phyloP scores from a whole-genome alignment of 2,888 invertebrate genomes.

The Drosophila silvestris region DNA sequence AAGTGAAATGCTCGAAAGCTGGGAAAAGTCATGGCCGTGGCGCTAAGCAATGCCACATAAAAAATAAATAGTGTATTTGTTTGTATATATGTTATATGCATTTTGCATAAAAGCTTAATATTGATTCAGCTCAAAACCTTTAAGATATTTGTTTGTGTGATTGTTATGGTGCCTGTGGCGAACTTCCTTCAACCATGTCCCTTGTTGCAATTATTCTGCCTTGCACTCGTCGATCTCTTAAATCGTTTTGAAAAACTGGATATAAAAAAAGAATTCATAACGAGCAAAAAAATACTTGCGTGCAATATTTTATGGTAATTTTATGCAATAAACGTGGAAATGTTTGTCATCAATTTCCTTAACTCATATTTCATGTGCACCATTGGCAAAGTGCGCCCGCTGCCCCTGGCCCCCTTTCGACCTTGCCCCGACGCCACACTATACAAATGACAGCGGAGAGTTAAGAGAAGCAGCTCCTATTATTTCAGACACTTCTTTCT shows the following conservation, averaged over 20 bases:
- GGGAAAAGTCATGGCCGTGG: slow-evolving; percentile 17
- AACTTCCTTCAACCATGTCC: slow-evolving; percentile 10
- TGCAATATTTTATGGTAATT: slow-evolving; percentile 79
- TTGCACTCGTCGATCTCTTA: slow-evolving; percentile 44
- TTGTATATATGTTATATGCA: slow-evolving; percentile 6
- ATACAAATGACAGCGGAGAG: slow-evolving; percentile 13
- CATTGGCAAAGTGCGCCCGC: slow-evolving; percentile 35
- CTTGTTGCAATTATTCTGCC: slow-evolving; percentile 49
- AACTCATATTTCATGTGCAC: slow-evolving; percentile 79
- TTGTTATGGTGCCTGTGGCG: neutral
- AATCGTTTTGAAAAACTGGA: slow-evolving; percentile 33
- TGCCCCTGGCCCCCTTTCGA: neutral
- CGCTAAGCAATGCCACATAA: slow-evolving; percentile 23
- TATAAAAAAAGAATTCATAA: slow-evolving; percentile 45
- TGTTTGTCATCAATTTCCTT: slow-evolving; percentile 80
- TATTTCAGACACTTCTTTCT: slow-evolving; percentile 44
- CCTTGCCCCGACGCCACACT: neutral
- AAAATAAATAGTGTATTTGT: neutral
- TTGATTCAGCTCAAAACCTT: slow-evolving; percentile 9
- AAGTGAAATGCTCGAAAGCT: slow-evolving; percentile 27
- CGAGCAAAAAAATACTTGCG: slow-evolving; percentile 61
- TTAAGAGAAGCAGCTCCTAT: slow-evolving; percentile 43
- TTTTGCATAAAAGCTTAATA: slow-evolving; percentile 7
- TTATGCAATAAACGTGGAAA: slow-evolving; percentile 80
- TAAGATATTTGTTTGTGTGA: slow-evolving; percentile 4